Evolutionary conservation across 2,888 invertebrate species (phyloP), one percentile per base, ranked within the genome.

Genomic region (Brenthis daphne): DNA sequence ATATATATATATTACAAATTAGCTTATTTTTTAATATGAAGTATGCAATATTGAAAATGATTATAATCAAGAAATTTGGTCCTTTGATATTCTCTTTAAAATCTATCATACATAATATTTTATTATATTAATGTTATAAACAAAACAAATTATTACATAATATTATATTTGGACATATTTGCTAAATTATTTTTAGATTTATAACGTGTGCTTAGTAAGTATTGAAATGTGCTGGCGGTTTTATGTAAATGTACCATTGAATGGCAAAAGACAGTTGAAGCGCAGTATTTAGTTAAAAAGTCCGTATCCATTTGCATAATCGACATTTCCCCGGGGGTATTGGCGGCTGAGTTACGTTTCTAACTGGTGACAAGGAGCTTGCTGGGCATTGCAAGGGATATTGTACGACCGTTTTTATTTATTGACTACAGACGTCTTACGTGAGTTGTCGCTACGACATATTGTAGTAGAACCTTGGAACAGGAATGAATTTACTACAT

Each of bases 271-370:
- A 68, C 74, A 72, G 72, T 71, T 63, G 66, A 72, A 71, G 73
- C 70, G 76, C 76, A 75, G 76, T 76, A 76, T 77, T 77, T 77
- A 76, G 77, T 77, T 76, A 75, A 78, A 90, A 89, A 88, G 85
- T 84, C 76, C 77, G 77, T 77, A 80, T 76, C 77, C 78, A 89
- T 92, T 91, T 89, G 89, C 91, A 92, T 92, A 91, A 91, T 90
- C 90, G 89, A 90, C 88, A 86, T 87, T 86, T 88, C 87, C 82
- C 90, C 90, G 90, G 90, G 90, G 91, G 89, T 86, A 84, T 83
- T 83, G 83, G 80, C 90, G 89, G 88, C 82, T 90, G 90, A 91
- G 91, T 91, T 91, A 90, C 87, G 88, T 86, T 78, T 84, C 80
- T 75, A 79, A 77, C 78, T 77, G 79, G 82, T 88, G 89, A 88